phyloP scores from a whole-genome alignment of 2,113 vertebrate species.

The Prionailurus bengalensis region DNA sequence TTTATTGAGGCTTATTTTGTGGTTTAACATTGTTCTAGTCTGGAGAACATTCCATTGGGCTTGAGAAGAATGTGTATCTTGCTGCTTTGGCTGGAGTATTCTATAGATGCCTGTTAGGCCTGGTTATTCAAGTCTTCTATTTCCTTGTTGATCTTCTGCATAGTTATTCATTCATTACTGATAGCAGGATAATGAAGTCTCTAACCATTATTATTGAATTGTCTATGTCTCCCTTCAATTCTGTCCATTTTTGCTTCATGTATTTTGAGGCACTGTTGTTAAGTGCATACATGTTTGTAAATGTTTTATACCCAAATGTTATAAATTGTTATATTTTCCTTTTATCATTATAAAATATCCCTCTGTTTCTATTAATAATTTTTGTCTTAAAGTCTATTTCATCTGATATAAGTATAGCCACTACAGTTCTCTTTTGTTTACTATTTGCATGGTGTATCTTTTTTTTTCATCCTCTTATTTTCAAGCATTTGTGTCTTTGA shows the following conservation, averaged over 20 bases:
- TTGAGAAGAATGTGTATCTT: not conserved
- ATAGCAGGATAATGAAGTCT: not conserved
- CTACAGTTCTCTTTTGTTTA: not conserved
- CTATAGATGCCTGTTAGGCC: not conserved
- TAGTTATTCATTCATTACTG: not conserved
- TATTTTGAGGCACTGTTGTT: not conserved
- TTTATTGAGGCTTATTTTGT: not conserved
- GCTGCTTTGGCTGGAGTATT: not conserved
- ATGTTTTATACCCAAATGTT: not conserved
- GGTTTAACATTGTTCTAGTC: not conserved
- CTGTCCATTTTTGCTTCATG: not conserved
- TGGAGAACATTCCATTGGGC: not conserved
- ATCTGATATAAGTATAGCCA: not conserved
- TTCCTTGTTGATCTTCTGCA: not conserved
- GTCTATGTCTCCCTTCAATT: not conserved
- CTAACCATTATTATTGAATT: not conserved
- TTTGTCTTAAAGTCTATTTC: conserved; percentile 20
- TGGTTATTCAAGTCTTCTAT: not conserved
- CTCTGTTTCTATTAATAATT: not conserved
- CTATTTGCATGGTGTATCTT: not conserved
- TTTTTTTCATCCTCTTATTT: not conserved
- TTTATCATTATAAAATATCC: not conserved
- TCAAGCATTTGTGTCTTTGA: not conserved
- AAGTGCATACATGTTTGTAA: not conserved
- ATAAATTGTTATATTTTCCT: not conserved